Evolutionary conservation across 2,888 invertebrate species (phyloP).

Genomic region (Leptarthrus brevirostris): DNA sequence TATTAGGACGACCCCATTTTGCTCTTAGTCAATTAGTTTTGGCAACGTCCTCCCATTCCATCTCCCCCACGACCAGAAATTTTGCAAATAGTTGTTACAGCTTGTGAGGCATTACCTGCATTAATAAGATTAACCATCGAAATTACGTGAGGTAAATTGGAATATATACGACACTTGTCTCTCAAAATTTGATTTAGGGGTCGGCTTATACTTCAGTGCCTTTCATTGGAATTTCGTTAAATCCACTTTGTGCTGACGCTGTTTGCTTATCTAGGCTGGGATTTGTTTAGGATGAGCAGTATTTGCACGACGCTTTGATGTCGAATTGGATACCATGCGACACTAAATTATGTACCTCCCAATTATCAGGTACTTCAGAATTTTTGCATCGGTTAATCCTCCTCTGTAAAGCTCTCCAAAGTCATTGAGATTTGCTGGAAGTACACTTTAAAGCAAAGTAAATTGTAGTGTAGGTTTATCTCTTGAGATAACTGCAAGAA

Average conservation of each 20-base stretch:
- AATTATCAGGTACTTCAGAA: constrained; percentile 5
- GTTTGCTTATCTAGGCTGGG: constrained; percentile 7
- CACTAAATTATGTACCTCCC: constrained; percentile 19
- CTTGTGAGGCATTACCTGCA: constrained; percentile 30
- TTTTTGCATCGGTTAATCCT: no score
- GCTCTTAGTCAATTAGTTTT: constrained; percentile 22
- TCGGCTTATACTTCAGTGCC: neutral
- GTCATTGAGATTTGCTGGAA: no score
- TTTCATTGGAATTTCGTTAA: neutral
- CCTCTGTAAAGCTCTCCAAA: no score
- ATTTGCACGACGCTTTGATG: constrained; percentile 13
- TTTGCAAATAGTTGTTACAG: constrained; percentile 14
- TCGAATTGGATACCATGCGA: constrained; percentile 5
- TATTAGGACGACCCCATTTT: constrained; percentile 16
- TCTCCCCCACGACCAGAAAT: neutral
- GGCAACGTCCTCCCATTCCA: neutral
- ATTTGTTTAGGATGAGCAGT: constrained; percentile 15
- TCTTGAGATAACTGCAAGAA: no score
- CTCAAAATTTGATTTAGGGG: constrained; percentile 50
- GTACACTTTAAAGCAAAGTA: no score
- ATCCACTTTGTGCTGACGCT: neutral
- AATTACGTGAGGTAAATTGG: constrained; percentile 49
- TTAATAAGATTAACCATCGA: constrained; percentile 53
- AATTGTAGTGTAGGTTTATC: no score
- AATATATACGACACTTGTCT: constrained; percentile 48